Evolutionary conservation across 2,113 vertebrate genomes (phyloP).

Genomic region (Phalacrocorax carbo): DNA sequence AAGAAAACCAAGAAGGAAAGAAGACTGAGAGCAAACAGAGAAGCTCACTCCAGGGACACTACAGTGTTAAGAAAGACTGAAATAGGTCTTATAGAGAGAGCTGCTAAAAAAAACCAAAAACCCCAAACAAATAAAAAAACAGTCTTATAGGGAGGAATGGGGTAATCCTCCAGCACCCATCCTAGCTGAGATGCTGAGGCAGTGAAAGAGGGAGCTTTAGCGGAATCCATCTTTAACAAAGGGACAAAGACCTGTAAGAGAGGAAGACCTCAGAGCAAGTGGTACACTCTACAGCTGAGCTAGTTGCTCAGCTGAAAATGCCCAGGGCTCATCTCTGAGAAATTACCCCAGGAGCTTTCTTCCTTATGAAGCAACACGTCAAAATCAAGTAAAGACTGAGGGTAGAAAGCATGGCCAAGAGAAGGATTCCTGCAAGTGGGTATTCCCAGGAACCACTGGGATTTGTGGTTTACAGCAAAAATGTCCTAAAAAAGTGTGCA

Average conservation of each 20-base stretch:
- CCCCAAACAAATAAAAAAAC: neutral
- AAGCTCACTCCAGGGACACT: neutral
- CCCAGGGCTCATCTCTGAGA: neutral
- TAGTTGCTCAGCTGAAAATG: neutral
- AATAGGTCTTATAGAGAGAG: neutral
- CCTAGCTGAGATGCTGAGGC: neutral
- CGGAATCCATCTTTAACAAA: neutral
- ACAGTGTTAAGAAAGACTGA: neutral
- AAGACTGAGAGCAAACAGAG: neutral
- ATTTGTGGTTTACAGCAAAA: neutral
- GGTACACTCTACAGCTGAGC: neutral
- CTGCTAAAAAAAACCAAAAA: neutral
- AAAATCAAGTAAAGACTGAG: neutral
- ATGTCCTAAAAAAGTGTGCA: neutral
- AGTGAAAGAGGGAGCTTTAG: neutral
- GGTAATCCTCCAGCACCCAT: neutral
- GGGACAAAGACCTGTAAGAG: neutral
- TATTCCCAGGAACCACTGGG: neutral
- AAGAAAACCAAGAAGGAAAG: neutral
- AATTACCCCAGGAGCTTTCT: neutral
- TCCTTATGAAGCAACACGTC: neutral
- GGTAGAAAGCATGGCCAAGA: neutral
- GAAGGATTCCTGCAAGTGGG: neutral
- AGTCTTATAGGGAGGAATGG: neutral
- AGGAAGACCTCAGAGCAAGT: neutral